Base-by-base conservation (phyloP, 1,140 invertebrate species). In the Trypoxylus dichotomus region DNA sequence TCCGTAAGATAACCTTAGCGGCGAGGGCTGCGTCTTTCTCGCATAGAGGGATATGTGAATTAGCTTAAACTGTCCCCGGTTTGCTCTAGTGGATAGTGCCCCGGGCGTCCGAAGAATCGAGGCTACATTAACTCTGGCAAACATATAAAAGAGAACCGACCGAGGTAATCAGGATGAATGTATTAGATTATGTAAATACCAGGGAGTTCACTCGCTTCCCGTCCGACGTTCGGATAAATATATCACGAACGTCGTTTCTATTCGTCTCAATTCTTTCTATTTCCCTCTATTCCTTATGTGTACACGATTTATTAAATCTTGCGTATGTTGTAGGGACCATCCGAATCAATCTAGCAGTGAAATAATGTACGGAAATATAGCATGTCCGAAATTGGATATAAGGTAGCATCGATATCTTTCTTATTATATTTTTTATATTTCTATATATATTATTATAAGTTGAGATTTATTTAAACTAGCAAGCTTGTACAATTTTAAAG, bases 91-190 rank as follows among this genome's bases (percentile, higher is more conserved):
- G 60, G 60, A 19, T 27, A 19, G 21, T 63, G 43, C 60, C 60
- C 24, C 60, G 19, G 60, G 25, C 19, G 60, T 63, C 60, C 60
- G 21, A 27, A 63, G 60, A 21, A 25, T 24, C 21, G 60, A 27
- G n/a, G 60, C 60, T 63, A 63, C 60, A 63, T 63, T 63, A 63
- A 63, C 60, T 63, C 60, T 11, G 60, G 60, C 60, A 63, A 63
- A 63, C 60, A 63, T 63, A 63, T 63, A 63, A 63, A 63, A 27
- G 60, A 63, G 60, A 63, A 21, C 21, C 60, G 60, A 27, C 25
- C 60, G 60, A 63, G 25, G 60, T 63, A 63, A 63, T 63, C 60
- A 63, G 60, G 60, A 63, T 24, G 60, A 63, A 63, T 63, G 60
- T 63, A 63, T 63, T 63, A 63, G 60, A 24, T 63, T 63, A 63